Base-by-base conservation (phyloP, 2,113 vertebrate species). In the Tetrax tetrax region DNA sequence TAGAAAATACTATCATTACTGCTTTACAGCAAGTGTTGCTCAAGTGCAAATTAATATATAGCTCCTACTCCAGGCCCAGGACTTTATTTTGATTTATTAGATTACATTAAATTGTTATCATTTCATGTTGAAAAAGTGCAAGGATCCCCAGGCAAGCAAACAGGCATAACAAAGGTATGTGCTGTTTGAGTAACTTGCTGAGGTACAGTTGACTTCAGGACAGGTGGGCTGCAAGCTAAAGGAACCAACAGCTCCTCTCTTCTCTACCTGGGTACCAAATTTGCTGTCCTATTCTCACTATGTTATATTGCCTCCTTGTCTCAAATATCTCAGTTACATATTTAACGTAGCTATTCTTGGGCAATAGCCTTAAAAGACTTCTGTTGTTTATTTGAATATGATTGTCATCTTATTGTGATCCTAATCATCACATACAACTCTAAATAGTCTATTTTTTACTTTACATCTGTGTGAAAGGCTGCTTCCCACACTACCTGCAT, bases 391-490 rank as follows among this genome's bases (percentile, higher is more conserved):
- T 97, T 90, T 96, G 63, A 96, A 83, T 68, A 72, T 51, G 27
- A 13, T 41, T 96, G 66, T 83, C 75, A 47, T 90, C 12, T 85
- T 78, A 84, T 48, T 95, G 68, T 84, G 78, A 94, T 91, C 35
- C 18, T 74, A 90, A 80, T 85, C 70, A 96, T 85, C 57, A 70
- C 69, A 28, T 38, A 50, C 51, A 78, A 89, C n/a, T 91, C 79
- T 80, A 78, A 93, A 43, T 47, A 74, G 2, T 85, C 83, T 97
- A 66, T 95, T 97, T 97, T 97, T 90, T 16, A 59, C 59, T 82
- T 95, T 91, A 94, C 93, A 93, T 89, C 91, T 97, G 79, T 76
- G 83, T 93, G 85, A 96, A 97, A 87, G 84, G 31, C 61, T 84
- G 59, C 86, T 96, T 96, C 93, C 95, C 90, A 97, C 93, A 65